Percentiles rank a stretch among this genome's conserved stretches.
phyloP scores from a whole-genome alignment of 2,797 vertebrate genomes.

The Leptodactylus fallax region DNA sequence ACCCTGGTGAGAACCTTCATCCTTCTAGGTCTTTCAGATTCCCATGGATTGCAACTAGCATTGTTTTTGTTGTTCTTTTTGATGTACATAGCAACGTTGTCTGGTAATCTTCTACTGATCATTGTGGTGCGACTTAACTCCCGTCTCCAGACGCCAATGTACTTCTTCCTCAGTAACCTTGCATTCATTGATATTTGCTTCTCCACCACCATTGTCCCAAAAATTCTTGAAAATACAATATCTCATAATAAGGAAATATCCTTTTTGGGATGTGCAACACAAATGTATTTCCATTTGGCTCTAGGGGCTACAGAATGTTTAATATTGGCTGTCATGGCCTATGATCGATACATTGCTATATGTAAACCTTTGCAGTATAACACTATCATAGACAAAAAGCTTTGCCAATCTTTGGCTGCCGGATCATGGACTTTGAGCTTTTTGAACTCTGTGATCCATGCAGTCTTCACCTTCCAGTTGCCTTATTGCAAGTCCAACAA shows the following conservation, averaged over 20 bases:
- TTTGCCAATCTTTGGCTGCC: neutral
- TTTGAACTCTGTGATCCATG: slow-evolving; percentile 11
- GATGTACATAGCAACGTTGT: slow-evolving; percentile 15
- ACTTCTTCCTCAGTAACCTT: slow-evolving; percentile 45
- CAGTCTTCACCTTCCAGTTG: slow-evolving; percentile 22
- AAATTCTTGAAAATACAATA: slow-evolving; percentile 31
- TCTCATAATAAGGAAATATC: slow-evolving; percentile 11
- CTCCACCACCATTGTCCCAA: slow-evolving; percentile 22
- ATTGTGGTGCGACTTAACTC: no score
- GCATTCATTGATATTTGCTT: slow-evolving; percentile 36
- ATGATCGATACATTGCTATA: slow-evolving; percentile 34
- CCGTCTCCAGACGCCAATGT: neutral
- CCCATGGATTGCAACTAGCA: neutral
- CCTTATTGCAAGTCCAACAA: slow-evolving; percentile 34
- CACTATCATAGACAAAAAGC: neutral
- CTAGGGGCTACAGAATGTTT: slow-evolving; percentile 40
- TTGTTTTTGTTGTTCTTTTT: slow-evolving; percentile 18
- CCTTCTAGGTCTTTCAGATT: slow-evolving; percentile 11
- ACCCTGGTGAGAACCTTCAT: neutral
- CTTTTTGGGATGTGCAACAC: slow-evolving; percentile 21
- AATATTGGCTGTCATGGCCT: slow-evolving; percentile 32
- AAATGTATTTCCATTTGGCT: slow-evolving; percentile 41
- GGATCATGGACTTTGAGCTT: slow-evolving; percentile 28
- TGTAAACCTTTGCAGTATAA: slow-evolving; percentile 37
- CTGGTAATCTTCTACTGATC: neutral